Percentiles rank a stretch among this genome's conserved stretches.
These are phyloP conservation scores for Aphelinus certus DNA, from an alignment of 1,140 invertebrate species.

Conservation along the genomic window DNA sequence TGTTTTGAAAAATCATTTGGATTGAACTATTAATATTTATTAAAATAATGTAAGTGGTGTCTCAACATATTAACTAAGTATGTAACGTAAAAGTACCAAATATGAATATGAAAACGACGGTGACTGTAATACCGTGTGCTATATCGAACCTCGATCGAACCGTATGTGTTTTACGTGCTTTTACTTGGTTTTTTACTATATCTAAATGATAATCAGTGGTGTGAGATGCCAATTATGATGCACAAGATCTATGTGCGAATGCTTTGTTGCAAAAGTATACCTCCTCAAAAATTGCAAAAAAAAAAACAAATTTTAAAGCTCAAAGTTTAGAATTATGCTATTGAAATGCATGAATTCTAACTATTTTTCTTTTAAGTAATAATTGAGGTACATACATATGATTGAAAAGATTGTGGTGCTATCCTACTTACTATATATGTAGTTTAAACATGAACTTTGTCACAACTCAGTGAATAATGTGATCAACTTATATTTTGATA, in stretches of 20 bases:
- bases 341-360: constrained; percentile 12
- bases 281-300: constrained; percentile 17
- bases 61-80: constrained; percentile 58
- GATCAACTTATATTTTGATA: too few species aligned
- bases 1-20: constrained; percentile 41
- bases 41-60: constrained; percentile 48
- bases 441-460: neutral
- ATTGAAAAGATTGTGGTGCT: constrained; percentile 35
- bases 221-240: constrained; percentile 26
- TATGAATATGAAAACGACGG: constrained; percentile 54
- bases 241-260: constrained; percentile 18
- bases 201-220: constrained; percentile 12
- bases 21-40: constrained; percentile 50
- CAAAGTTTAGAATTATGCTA: constrained; percentile 24
- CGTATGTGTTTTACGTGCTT: constrained; percentile 38
- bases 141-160: constrained; percentile 54
- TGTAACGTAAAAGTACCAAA: constrained; percentile 51
- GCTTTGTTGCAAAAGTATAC: constrained; percentile 17
- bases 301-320: constrained; percentile 31
- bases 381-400: constrained; percentile 18
- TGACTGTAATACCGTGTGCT: constrained; percentile 58
- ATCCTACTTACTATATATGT: constrained; percentile 19
- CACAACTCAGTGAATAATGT: too few species aligned
- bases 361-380: constrained; percentile 35
- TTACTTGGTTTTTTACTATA: constrained; percentile 30